Base-by-base conservation (phyloP, 2,113 vertebrate genomes). In the Colistium nudipinnis region DNA sequence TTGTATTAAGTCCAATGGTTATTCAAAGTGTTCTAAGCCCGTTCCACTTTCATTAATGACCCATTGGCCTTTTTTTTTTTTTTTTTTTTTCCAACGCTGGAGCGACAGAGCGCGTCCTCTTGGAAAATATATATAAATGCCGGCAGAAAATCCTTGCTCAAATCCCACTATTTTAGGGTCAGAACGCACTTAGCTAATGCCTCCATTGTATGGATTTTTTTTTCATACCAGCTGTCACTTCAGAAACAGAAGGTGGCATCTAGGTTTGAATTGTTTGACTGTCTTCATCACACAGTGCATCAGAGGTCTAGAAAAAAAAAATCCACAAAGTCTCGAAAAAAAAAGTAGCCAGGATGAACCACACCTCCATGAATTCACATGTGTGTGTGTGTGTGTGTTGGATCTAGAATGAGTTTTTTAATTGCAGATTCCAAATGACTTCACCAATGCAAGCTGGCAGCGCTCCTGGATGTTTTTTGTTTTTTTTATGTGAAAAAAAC, bases 41-140 rank as follows among this genome's bases (percentile, higher is more conserved):
- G 7, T 73, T 78, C 83, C 64, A 87, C 80, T 90, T 53, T 67
- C 76, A 65, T 65, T 88, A 86, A 86, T 61, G 71, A 79, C 65
- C 76, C 68, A 9, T 1, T 62, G 56, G 65, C 62, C 62, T 36
- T 78, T 79, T 68, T 38, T 65, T 53, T 30, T 65, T 53, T 30
- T 76, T 74, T 67, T 22, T 54, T 28, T 70, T 11, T 49, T 25
- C 30, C 38, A 41, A 27, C 0, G 27, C 11, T n/a, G 36, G 11
- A 60, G 27, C 6, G 27, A 62, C n/a, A n/a, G 52, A 63, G 41
- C 1, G 41, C 28, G 28, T 33, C 31, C 56, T 67, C 41, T 70
- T 41, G 41, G 61, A n/a, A n/a, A 67, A 62, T n/a, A n/a, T n/a
- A n/a, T n/a, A 72, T 36, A 49, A 60, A 62, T 13, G 38, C 43